These are phyloP conservation scores for Vombatus ursinus DNA, from an alignment of 2,113 vertebrate species.

Conservation along the genomic window DNA sequence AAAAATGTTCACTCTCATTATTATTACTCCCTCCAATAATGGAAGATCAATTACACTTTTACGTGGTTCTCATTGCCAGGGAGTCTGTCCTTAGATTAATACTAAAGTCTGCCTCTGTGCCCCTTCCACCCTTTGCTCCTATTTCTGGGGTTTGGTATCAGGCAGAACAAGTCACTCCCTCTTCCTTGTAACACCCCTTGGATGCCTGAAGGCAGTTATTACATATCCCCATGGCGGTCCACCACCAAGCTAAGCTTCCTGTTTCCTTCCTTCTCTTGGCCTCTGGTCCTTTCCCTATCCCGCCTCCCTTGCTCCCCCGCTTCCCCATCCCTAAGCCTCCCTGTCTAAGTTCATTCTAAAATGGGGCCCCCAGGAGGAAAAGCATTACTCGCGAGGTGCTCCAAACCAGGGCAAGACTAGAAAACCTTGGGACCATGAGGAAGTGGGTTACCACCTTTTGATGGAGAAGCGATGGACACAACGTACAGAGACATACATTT, in stretches of 20 bases:
- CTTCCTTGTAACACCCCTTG: background rate
- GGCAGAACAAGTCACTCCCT: accelerated
- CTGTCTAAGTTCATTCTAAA: background rate
- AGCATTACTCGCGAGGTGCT: background rate
- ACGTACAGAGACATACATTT: background rate
- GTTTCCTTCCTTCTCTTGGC: background rate
- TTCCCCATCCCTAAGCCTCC: no score
- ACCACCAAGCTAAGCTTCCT: background rate
- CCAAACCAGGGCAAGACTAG: background rate
- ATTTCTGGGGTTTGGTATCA: background rate
- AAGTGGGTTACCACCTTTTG: background rate
- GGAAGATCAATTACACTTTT: no score
- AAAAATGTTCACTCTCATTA: no score
- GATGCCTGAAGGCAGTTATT: background rate
- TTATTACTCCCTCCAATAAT: no score
- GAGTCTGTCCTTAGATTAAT: background rate
- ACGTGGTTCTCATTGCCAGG: no score
- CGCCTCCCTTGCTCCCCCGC: background rate
- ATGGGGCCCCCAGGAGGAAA: background rate
- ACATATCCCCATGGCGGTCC: background rate
- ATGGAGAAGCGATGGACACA: background rate
- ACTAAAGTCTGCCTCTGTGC: background rate
- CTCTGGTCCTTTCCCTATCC: no score
- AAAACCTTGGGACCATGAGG: background rate
- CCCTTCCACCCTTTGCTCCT: background rate